Percentiles rank a stretch among this genome's conserved stretches.
These are phyloP conservation scores for Sceliomorpha sp. DNA, from an alignment of 2,888 invertebrate species.

Conservation along the genomic window DNA sequence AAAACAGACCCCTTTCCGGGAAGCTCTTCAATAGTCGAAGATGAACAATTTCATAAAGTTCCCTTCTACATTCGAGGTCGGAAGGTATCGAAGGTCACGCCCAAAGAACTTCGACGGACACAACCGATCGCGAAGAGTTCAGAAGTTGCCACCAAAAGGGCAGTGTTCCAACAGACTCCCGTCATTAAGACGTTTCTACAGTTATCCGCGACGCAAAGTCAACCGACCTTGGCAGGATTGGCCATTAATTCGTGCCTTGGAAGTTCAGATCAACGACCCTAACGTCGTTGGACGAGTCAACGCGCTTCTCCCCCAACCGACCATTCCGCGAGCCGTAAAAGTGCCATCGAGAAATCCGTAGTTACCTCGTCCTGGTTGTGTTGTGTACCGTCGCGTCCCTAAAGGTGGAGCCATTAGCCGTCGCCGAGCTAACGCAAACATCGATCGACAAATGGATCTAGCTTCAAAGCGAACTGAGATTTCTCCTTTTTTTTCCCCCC, in stretches of 20 bases:
- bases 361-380: constrained; percentile 41
- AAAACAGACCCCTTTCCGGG: too few relatives aligned
- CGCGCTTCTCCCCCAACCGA: constrained; percentile 48
- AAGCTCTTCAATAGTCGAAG: too few relatives aligned
- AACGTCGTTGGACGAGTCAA: constrained; percentile 49
- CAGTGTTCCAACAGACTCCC: constrained; percentile 9
- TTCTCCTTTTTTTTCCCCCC: too few relatives aligned
- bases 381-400: constrained; percentile 16
- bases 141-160: constrained; percentile 5
- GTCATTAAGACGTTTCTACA: constrained; percentile 33
- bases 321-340: constrained; percentile 43
- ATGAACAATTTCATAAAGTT: too few relatives aligned
- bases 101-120: too few relatives aligned
- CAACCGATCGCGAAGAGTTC: too few relatives aligned
- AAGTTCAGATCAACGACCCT: constrained; percentile 50
- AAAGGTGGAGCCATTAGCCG: constrained; percentile 31
- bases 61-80: too few relatives aligned
- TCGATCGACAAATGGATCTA: constrained; percentile 34
- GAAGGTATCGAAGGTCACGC: too few relatives aligned
- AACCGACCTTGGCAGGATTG: constrained; percentile 48
- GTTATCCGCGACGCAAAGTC: constrained; percentile 27
- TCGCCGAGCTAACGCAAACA: constrained; percentile 18
- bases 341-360: constrained; percentile 51
- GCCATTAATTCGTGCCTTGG: constrained; percentile 47
- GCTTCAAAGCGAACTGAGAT: too few relatives aligned